phyloP scores from a whole-genome alignment of 1,140 invertebrate species.

The Magallana ariakensis region DNA sequence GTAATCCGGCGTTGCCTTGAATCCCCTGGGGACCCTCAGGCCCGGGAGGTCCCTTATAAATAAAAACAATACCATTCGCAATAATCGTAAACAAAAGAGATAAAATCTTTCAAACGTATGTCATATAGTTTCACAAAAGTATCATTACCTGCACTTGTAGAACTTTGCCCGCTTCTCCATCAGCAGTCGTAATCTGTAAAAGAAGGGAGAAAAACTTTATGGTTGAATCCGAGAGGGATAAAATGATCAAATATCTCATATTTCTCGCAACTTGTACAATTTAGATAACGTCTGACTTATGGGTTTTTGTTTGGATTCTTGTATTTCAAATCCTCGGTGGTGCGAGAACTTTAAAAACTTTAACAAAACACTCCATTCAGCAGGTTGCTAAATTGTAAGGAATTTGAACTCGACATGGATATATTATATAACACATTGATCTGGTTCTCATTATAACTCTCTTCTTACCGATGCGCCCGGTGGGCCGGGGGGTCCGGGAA shows the following conservation, averaged over 20 bases:
- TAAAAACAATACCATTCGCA: not conserved
- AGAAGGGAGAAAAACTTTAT: not conserved
- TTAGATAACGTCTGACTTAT: not conserved
- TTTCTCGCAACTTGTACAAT: not conserved
- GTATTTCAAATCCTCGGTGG: not conserved
- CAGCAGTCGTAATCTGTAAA: not conserved
- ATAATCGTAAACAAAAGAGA: not conserved
- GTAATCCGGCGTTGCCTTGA: not conserved
- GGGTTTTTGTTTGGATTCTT: not conserved
- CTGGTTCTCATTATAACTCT: no score
- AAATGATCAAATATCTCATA: not conserved
- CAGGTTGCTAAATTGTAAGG: no score
- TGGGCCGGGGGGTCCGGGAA: constrained; percentile 37
- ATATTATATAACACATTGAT: no score
- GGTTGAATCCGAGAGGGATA: not conserved
- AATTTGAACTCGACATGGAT: no score
- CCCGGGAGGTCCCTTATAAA: not conserved
- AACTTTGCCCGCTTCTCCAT: not conserved
- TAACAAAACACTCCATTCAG: not conserved
- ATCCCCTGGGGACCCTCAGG: constrained; percentile 31
- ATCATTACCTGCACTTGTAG: not conserved
- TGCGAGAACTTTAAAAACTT: not conserved
- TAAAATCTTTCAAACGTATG: not conserved
- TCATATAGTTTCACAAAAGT: not conserved
- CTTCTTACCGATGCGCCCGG: constrained; percentile 45